Evolutionary conservation across 2,888 invertebrate genomes (phyloP), one percentile per base, ranked within the genome.

Genomic region (Rhingia campestris): DNA sequence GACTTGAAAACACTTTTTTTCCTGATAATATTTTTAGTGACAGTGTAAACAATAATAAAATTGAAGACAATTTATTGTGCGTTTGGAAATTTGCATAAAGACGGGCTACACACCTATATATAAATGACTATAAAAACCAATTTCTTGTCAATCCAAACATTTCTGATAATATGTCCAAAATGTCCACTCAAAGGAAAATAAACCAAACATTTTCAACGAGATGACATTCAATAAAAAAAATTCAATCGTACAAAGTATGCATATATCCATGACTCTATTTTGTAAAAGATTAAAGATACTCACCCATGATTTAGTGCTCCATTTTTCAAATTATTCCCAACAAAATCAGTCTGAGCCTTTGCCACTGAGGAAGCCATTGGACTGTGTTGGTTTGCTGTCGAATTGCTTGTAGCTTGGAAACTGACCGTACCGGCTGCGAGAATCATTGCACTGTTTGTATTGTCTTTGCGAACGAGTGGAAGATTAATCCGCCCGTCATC

Each of bases 271-370:
- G n/a, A 54, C 32, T 2, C 10, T 9, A 10, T 37, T 7, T 7
- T 43, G 30, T 41, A 7, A 30, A 10, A 12, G 61, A 41, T n/a
- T 12, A 53, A 54, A 22, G 22, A 22, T 22, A 89, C 87, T 87
- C 66, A 87, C 89, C 89, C 88, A 81, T 88, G 87, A 87, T 86
- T 88, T 12, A 88, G 63, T 3, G 86, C 76, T 33, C 88, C 88
- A 86, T 89, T 89, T 75, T 89, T 89, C 12, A 88, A 81, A 81
- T 88, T 87, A 81, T 89, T 89, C 61, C 88, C 89, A 69, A 89
- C 87, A 64, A 89, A 88, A 72, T 88, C 87, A 33, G 87, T 86
- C 37, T 87, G 86, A 6, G 81, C 76, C 82, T 75, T 87, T 9
- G 82, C 72, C 35, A 58, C 74, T 2, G 84, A 54, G 5, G 80